Base-by-base conservation (phyloP, 2,888 invertebrate species). In the Ectemnius lituratus region DNA sequence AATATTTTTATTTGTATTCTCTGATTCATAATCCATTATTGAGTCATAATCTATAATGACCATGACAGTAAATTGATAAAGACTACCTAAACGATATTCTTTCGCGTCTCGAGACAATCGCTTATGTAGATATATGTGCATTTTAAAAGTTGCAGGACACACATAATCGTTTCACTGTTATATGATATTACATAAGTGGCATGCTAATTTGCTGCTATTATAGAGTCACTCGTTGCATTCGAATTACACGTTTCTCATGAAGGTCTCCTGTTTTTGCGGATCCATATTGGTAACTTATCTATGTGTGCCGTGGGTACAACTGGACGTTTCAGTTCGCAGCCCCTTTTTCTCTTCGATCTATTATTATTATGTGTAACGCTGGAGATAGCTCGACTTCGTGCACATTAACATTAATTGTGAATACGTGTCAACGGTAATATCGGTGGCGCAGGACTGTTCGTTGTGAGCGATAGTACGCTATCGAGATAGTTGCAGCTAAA, bases 121-220 rank as follows among this genome's bases (percentile, higher is more conserved):
- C n/a, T 56, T 49, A 63, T 23, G 46, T 18, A n/a, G 67, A 62
- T 73, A 8, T 61, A 18, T 62, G 67, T 58, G 61, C 61, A 62
- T 62, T 46, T 62, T 16, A 46, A 62, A 62, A 18, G n/a, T 13
- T 46, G n/a, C 14, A 28, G 18, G 18, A 46, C 16, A 11, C 37
- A 16, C 13, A 62, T 46, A 20, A 45, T 69, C 61, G 62, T 68
- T 69, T 56, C 47, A 56, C 56, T 37, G 59, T 16, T 58, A 45
- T 14, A 57, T 11, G 47, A 62, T 8, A 59, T 76, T 76, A 60
- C 69, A 52, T 74, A 76, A 76, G 65, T 16, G 8, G 20, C 16
- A 16, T 18, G 61, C 49, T 74, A 76, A 74, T 74, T 60, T n/a
- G 74, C 65, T 74, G 74, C 18, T 16, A 23, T 8, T 59, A 68